phyloP scores from a whole-genome alignment of 2,113 vertebrate genomes.

The Lagopus leucura region DNA sequence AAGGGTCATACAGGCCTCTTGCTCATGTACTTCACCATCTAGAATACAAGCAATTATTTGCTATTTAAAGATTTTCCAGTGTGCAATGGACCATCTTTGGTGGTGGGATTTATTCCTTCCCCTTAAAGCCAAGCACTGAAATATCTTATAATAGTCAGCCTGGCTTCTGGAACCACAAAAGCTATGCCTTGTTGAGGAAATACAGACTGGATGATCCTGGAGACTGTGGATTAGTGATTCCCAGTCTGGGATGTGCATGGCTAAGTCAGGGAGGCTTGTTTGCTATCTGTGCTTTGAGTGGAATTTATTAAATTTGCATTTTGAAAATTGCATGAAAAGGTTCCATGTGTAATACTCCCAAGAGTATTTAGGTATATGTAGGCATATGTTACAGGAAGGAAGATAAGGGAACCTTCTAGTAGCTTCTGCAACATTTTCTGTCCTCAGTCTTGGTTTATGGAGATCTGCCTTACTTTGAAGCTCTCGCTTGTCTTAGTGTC shows the following conservation, averaged over 20 bases:
- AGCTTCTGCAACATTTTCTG: not conserved
- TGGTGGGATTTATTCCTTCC: not conserved
- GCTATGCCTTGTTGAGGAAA: not conserved
- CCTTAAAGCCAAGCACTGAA: not conserved
- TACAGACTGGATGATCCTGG: not conserved
- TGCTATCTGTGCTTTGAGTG: not conserved
- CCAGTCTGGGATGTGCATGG: not conserved
- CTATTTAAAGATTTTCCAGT: constrained; percentile 24
- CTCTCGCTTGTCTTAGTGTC: not conserved
- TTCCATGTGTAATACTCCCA: not conserved
- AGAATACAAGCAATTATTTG: not conserved
- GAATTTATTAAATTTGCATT: not conserved
- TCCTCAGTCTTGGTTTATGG: not conserved
- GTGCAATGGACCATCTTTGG: not conserved
- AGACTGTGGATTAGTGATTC: not conserved
- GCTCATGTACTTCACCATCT: not conserved
- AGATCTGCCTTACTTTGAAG: not conserved
- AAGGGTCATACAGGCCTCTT: not conserved
- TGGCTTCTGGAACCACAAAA: not conserved
- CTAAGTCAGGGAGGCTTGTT: not conserved
- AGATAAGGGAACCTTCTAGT: not conserved
- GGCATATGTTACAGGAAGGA: not conserved
- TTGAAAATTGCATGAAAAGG: not conserved
- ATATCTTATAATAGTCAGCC: not conserved
- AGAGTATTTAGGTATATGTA: not conserved